Percentiles rank a stretch among this genome's conserved stretches.
These are phyloP conservation scores for Drosophila prosaltans DNA, from an alignment of 1,140 invertebrate genomes.

Conservation along the genomic window DNA sequence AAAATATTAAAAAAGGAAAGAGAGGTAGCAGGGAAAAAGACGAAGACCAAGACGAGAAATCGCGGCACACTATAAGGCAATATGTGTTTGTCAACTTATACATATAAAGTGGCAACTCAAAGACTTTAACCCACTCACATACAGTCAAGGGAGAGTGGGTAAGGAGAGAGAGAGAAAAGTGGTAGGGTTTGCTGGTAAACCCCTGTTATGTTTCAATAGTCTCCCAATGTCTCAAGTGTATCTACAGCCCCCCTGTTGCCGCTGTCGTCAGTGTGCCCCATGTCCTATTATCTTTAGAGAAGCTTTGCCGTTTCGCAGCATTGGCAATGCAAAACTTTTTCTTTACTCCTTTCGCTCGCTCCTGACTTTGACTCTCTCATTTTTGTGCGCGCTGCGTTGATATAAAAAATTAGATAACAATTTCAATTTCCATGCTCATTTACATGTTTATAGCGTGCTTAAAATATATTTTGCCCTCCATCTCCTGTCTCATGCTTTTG, in stretches of 20 bases:
- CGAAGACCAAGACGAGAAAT: constrained; percentile 14
- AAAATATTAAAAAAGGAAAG: constrained; percentile 58
- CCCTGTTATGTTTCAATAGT: constrained; percentile 76
- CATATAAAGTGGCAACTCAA: constrained; percentile 19
- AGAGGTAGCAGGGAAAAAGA: constrained; percentile 14
- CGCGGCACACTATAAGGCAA: constrained; percentile 22
- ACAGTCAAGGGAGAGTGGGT: background rate
- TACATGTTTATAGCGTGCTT: constrained; percentile 82
- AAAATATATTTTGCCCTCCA: constrained; percentile 62
- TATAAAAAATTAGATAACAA: constrained; percentile 83
- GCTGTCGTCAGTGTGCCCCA: constrained; percentile 52
- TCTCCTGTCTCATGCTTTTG: constrained; percentile 17
- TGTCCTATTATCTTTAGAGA: constrained; percentile 61
- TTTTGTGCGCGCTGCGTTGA: constrained; percentile 63
- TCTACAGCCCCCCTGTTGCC: constrained; percentile 27
- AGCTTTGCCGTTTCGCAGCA: background rate
- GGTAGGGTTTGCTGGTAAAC: constrained; percentile 6
- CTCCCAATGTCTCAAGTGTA: constrained; percentile 38
- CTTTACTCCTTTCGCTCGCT: constrained; percentile 71
- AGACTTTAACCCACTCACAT: constrained; percentile 54
- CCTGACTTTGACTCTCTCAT: constrained; percentile 33
- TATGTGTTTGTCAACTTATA: constrained; percentile 12
- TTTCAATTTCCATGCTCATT: constrained; percentile 83
- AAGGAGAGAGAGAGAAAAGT: background rate
- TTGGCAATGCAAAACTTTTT: constrained; percentile 54